Evolutionary conservation across 1,140 invertebrate species (phyloP), one percentile per base, ranked within the genome.

Genomic region (Plodia interpunctella): DNA sequence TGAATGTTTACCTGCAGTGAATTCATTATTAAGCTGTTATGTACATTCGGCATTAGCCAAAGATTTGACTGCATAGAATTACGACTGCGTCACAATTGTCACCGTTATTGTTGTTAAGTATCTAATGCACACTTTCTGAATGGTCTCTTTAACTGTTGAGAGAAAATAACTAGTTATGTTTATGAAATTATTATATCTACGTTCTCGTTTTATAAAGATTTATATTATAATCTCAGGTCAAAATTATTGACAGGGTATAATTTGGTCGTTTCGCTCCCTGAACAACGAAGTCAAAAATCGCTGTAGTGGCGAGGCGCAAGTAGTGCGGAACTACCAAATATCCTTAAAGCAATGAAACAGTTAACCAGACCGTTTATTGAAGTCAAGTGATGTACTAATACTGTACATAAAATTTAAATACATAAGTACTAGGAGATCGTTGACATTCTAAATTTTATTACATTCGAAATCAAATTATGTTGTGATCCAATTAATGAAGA

Each of bases 1-100:
- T 25, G n/a, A 44, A 53, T 53, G 19, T 10, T 21, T 21, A 53
- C 20, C 51, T 53, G 51, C 51, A 21, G 2, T 53, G 25, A 53
- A 53, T 25, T 13, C 38, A 53, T n/a, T 21, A 13, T 53, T 53
- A 51, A 51, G 19, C 21, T 53, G 21, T 53, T 25, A 53, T 53
- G 19, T 44, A 55, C 13, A 61, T 67, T 72, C 64, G 70, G 74
- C 69, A 67, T 78, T 71, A 65, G 70, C 67, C 64, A 70, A 75
- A 83, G 85, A 87, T 88, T 87, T 87, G 82, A 86, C 83, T 87
- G 83, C 83, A 87, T 88, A 75, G 82, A 88, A 84, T 83, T 66
- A 60, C 21, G 49, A 84, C 80, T 65, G 72, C 44, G 49, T 49
- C n/a, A 55, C 53, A 28, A 60, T 60, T 51, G 49, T 52, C 55